phyloP scores from a whole-genome alignment of 2,797 vertebrate species.

The Bovichtus diacanthus region DNA sequence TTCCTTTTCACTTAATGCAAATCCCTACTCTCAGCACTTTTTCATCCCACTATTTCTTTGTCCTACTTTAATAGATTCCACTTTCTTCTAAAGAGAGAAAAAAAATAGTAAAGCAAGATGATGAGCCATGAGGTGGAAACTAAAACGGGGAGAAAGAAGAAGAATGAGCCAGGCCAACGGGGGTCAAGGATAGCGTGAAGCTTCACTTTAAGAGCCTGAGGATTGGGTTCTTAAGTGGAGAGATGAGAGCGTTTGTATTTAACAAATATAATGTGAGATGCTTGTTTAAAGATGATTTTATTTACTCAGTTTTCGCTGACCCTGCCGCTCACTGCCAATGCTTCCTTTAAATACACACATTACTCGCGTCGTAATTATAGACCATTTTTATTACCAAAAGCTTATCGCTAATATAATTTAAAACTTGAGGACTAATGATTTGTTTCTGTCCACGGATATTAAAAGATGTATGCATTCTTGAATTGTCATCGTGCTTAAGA shows the following conservation, averaged over 20 bases:
- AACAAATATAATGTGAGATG: conserved; percentile 70
- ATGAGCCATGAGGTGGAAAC: conserved; percentile 30
- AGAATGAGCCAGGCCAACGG: conserved; percentile 29
- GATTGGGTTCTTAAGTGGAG: conserved; percentile 47
- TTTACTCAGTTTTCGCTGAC: conserved; percentile 60
- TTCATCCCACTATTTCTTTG: conserved; percentile 55
- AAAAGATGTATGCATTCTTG: conserved; percentile 29
- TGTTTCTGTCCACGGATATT: conserved; percentile 14
- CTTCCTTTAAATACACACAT: conserved; percentile 68
- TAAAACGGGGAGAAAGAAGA: conserved; percentile 35
- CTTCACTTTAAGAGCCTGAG: conserved; percentile 42
- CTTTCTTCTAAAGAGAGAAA: conserved; percentile 35
- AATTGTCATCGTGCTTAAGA: conserved; percentile 2
- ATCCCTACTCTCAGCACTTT: conserved; percentile 71
- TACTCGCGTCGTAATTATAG: conserved; percentile 50
- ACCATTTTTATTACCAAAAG: conserved; percentile 47
- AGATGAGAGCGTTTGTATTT: conserved; percentile 65
- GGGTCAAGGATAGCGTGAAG: conserved; percentile 55
- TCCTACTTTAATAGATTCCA: conserved; percentile 74
- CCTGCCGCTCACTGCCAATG: conserved; percentile 12
- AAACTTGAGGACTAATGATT: conserved; percentile 30
- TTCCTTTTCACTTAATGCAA: conserved; percentile 66
- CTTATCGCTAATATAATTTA: conserved; percentile 53
- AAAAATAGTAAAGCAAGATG: conserved; percentile 26
- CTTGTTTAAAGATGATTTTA: conserved; percentile 55